Base-by-base conservation (phyloP, 2,797 vertebrate genomes). In the Xerus rutilus region DNA sequence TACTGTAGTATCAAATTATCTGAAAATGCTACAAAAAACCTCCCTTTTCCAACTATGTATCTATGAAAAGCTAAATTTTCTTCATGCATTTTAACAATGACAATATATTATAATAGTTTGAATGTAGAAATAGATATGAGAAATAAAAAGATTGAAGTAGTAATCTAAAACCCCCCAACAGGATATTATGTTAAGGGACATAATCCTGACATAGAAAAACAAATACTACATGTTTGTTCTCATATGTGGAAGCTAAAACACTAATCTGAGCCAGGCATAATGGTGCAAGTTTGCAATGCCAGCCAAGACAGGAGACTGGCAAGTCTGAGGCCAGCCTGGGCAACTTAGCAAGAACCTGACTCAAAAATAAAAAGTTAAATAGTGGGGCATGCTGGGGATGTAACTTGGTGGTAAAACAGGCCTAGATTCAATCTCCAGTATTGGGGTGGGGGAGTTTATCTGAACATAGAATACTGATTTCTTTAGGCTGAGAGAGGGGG, bases 71-170 rank as follows among this genome's bases (percentile, higher is more conserved):
- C 32, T 65, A 76, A 7, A 93, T 82, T 92, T 90, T 91, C 77
- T 84, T 86, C 20, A 78, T 86, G 57, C 47, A 57, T 54, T 70
- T 93, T 89, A 86, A 70, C 39, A 57, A 89, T 89, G 91, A 94
- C n/a, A 49, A 79, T 20, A 28, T 47, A 79, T 69, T 52, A 86
- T 13, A 86, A 88, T 52, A 88, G 79, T 83, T 4, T 96, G 72
- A 95, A 74, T 88, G 81, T 78, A 95, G 88, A 95, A 88, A 95
- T 30, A 93, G 64, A 82, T 45, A 78, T 9, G 15, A 93, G 45
- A 96, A 92, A 84, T 35, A 57, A n/a, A 85, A n/a, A 70, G 35
- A 69, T 5, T 30, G 20, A 92, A 28, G 18, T 70, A 78, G 73
- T 21, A 70, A 86, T 78, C 47, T 69, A 69, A 86, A 85, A 32